A percentile compares a stretch with the other conserved stretches of the same genome.
phyloP scores from a whole-genome alignment of 2,113 vertebrate species.

The Rallus limicola region DNA sequence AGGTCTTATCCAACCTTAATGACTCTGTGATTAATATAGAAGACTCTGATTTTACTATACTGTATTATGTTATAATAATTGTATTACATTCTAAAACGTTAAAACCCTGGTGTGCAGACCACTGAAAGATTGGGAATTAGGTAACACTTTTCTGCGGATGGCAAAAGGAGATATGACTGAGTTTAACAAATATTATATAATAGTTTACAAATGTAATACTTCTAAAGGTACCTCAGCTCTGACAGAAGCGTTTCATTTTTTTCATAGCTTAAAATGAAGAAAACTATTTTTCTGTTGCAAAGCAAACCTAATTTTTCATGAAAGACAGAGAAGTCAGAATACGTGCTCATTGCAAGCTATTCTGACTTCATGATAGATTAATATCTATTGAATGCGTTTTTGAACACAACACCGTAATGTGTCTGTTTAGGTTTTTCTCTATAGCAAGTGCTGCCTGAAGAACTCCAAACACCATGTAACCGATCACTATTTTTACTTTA shows the following conservation, averaged over 20 bases:
- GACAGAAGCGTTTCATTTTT: neutral
- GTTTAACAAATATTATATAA: neutral
- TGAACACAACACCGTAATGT: neutral
- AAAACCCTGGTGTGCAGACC: neutral
- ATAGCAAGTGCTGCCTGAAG: neutral
- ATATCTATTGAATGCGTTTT: neutral
- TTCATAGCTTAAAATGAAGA: neutral
- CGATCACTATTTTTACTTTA: neutral
- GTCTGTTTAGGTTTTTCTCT: neutral
- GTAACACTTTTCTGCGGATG: neutral
- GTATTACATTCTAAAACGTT: neutral
- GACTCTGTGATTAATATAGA: neutral
- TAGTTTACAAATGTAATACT: neutral
- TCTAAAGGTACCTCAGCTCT: neutral
- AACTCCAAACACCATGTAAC: neutral
- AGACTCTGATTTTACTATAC: neutral
- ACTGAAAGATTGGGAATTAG: neutral
- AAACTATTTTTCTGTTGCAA: neutral
- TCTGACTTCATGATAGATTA: neutral
- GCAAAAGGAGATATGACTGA: neutral
- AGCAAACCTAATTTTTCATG: neutral
- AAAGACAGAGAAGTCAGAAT: neutral
- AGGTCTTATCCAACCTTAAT: too few relatives aligned
- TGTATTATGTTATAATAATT: too few relatives aligned
- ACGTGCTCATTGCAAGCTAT: rapidly evolving